Conservation (phyloP, 2,113 vertebrate species). For the Spilogale gracilis region DNA sequence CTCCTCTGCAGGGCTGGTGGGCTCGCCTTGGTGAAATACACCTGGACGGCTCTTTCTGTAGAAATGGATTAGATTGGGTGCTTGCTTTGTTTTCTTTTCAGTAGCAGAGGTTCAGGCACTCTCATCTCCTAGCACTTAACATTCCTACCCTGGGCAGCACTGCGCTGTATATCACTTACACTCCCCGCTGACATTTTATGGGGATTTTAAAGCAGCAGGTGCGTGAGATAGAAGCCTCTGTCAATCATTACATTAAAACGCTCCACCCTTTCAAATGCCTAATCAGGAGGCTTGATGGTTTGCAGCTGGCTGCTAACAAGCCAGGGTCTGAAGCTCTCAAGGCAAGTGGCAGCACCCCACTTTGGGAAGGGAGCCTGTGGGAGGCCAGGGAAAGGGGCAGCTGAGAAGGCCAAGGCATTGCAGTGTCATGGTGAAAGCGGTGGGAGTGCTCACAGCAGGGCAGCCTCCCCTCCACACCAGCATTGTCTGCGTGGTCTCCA, state of each 20-base stretch:
- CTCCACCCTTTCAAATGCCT: slow-evolving; percentile 61
- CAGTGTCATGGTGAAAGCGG: background rate
- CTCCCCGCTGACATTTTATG: slow-evolving; percentile 70
- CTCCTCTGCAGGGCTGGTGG: too few species aligned
- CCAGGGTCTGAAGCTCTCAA: background rate
- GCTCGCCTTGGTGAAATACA: background rate
- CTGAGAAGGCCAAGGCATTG: slow-evolving; percentile 6
- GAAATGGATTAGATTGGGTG: background rate
- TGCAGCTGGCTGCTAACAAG: slow-evolving; percentile 72
- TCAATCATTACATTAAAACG: slow-evolving; percentile 74
- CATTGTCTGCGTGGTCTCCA: slow-evolving; percentile 57
- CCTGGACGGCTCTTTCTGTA: background rate
- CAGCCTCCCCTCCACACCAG: background rate
- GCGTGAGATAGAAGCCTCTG: slow-evolving; percentile 70
- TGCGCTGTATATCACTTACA: slow-evolving; percentile 61
- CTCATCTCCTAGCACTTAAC: slow-evolving; percentile 62
- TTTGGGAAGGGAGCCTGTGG: background rate
- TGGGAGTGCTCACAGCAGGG: slow-evolving; percentile 66
- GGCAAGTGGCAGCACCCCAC: background rate
- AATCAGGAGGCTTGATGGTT: slow-evolving; percentile 64
- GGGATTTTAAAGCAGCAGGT: slow-evolving; percentile 84
- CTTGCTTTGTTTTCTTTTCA: slow-evolving; percentile 67
- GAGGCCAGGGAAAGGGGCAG: background rate
- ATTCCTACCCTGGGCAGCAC: slow-evolving; percentile 35
- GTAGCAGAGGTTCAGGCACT: slow-evolving; percentile 63